Evolutionary conservation across 1,140 invertebrate species (phyloP).

Genomic region (Oedothorax gibbosus): DNA sequence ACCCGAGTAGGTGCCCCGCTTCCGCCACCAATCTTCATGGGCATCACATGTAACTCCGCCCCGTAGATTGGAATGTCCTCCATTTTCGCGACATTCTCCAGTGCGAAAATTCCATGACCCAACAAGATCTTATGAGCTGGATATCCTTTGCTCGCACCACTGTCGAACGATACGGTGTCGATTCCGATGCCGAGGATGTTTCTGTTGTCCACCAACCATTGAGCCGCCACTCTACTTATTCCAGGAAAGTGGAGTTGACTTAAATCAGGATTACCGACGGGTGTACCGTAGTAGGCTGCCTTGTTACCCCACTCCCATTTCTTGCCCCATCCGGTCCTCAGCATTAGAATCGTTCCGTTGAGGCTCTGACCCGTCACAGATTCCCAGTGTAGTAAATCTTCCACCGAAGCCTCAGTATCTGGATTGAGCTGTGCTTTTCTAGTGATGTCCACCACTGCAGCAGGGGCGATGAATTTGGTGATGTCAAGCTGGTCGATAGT

Average conservation of each 20-base stretch:
- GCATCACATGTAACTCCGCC: constrained; percentile 61
- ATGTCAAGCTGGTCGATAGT: constrained; percentile 74
- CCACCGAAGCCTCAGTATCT: constrained; percentile 62
- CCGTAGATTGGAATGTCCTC: constrained; percentile 60
- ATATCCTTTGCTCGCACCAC: constrained; percentile 69
- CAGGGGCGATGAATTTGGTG: constrained; percentile 71
- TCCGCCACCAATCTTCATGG: constrained; percentile 64
- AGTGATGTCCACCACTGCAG: constrained; percentile 66
- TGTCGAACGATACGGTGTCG: constrained; percentile 75
- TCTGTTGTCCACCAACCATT: constrained; percentile 73
- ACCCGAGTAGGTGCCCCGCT: constrained; percentile 63
- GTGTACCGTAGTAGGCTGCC: constrained; percentile 62
- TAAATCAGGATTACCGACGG: constrained; percentile 34
- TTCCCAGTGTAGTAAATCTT: constrained; percentile 65
- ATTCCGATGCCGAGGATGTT: constrained; percentile 75
- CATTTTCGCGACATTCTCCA: constrained; percentile 63
- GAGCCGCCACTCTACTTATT: constrained; percentile 72
- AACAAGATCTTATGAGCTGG: constrained; percentile 23
- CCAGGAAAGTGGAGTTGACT: constrained; percentile 67
- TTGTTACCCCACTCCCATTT: constrained; percentile 65
- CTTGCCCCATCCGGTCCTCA: constrained; percentile 73
- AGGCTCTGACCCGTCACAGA: constrained; percentile 9
- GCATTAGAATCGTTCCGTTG: constrained; percentile 68
- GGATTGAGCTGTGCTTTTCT: constrained; percentile 62
- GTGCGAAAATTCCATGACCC: constrained; percentile 5